These are phyloP conservation scores for Chrysaora quinquecirrha DNA, from an alignment of 30 jellyfish, hydroid and myxozoan genomes.

Conservation along the genomic window DNA sequence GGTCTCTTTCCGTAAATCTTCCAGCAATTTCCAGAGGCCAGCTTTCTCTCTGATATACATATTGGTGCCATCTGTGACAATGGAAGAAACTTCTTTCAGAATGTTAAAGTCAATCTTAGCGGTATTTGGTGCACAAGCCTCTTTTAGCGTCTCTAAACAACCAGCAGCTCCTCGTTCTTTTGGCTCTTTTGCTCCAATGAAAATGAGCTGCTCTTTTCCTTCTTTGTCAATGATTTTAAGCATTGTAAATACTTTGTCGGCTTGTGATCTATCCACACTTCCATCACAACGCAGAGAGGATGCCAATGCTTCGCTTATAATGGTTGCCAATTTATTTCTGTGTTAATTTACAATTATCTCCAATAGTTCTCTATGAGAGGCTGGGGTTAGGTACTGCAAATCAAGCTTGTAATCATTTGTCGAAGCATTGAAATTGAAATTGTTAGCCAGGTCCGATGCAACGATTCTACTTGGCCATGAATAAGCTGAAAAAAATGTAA, in stretches of 20 bases:
- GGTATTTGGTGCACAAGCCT: neutral
- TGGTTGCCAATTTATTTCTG: neutral
- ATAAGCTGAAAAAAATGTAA: neutral
- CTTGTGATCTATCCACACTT: neutral
- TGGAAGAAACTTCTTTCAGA: slow-evolving; percentile 2
- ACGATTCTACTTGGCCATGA: slow-evolving; percentile 1
- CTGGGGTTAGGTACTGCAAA: neutral
- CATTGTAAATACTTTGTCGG: neutral
- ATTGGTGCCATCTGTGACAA: slow-evolving; percentile 46
- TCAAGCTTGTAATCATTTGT: neutral
- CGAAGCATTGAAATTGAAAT: neutral
- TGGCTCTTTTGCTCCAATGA: slow-evolving; percentile 10
- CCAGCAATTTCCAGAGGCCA: slow-evolving; percentile 22
- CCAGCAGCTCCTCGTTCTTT: neutral
- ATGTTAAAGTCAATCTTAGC: slow-evolving; percentile 3
- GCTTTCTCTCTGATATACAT: slow-evolving; percentile 21
- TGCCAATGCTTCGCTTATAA: neutral
- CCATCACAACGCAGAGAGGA: neutral
- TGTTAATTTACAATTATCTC: neutral
- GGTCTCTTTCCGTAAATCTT: neutral
- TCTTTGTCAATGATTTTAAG: neutral
- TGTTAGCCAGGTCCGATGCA: slow-evolving; percentile 2
- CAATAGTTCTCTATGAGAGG: neutral
- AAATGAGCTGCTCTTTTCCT: neutral
- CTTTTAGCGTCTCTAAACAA: slow-evolving; percentile 2